phyloP scores from a whole-genome alignment of 2,113 vertebrate genomes.

The Pelobates fuscus region DNA sequence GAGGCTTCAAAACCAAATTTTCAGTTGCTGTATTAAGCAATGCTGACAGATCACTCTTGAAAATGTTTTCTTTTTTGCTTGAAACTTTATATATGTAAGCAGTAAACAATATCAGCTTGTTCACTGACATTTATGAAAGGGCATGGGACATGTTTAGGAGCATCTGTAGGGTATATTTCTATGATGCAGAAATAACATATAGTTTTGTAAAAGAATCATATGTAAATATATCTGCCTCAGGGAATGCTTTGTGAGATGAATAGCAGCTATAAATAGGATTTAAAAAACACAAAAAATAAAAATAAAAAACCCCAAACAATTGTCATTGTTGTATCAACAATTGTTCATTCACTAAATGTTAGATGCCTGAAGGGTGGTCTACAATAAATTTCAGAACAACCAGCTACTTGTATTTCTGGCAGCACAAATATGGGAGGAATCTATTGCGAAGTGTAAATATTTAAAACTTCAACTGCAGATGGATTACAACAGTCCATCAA shows the following conservation, averaged over 20 bases:
- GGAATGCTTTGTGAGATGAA: not conserved
- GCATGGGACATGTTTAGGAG: slow-evolving; percentile 24
- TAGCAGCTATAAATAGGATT: not conserved
- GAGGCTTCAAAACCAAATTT: slow-evolving; percentile 15
- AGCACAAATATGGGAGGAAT: too few relatives aligned
- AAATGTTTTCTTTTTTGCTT: slow-evolving; percentile 37
- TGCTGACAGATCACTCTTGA: slow-evolving; percentile 46
- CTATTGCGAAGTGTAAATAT: too few relatives aligned
- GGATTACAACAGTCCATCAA: too few relatives aligned
- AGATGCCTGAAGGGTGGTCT: too few relatives aligned
- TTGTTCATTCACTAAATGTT: too few relatives aligned
- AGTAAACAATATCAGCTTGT: slow-evolving; percentile 43
- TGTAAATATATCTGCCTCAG: not conserved
- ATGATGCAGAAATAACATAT: slow-evolving; percentile 41
- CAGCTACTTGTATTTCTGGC: too few relatives aligned
- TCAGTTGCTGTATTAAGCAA: slow-evolving; percentile 28
- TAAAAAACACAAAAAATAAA: not conserved
- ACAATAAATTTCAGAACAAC: too few relatives aligned
- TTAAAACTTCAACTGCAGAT: too few relatives aligned
- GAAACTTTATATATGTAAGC: slow-evolving; percentile 20
- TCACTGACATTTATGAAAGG: slow-evolving; percentile 50
- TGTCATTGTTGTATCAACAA: not conserved
- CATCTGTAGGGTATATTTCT: slow-evolving; percentile 28
- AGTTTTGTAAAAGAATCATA: slow-evolving; percentile 1
- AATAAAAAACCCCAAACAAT: not conserved